Base-by-base conservation (phyloP, 2,113 vertebrate genomes). In the Rhadina sibilatrix region DNA sequence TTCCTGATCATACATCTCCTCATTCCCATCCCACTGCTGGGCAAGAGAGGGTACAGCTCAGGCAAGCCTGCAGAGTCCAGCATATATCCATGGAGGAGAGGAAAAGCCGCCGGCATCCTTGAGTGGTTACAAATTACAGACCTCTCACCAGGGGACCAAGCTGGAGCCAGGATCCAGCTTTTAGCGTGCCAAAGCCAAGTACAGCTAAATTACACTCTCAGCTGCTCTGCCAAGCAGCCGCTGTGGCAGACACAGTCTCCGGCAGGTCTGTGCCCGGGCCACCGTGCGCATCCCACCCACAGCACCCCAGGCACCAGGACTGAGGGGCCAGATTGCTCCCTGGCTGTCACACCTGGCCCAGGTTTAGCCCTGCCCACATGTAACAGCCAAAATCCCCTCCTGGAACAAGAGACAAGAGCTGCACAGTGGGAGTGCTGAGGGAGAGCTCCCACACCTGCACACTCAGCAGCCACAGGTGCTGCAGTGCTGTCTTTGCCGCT, bases 61-160 rank as follows among this genome's bases (percentile, higher is more conserved):
- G 40, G 61, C 8, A 33, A 78, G 77, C 9, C 47, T 27, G 60
- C 59, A 5, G 82, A 77, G 20, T 2, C 19, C 1, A 0, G 65
- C 40, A 8, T 1, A 3, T 4, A 33, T 14, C 65, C 31, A 7
- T 0, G 11, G 37, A 57, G 72, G 53, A 31, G 28, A 63, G 69
- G 68, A 71, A 53, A 35, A 50, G 53, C 74, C 19, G 1, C 30
- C 10, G 5, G 84, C 87, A 93, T 79, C 89, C 95, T 79, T 54
- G 89, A 93, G 78, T 31, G 70, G 63, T 57, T 91, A 85, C 87
- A 76, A 94, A 93, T 70, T 72, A 87, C 71, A 93, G 59, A 59
- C 9, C 31, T 85, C 78, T 96, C 89, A 57, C 42, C 33, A 33
- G 77, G 83, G 70, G 57, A 60, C 18, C 57, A 21, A 49, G 21